Evolutionary conservation across 92 coral and sea anemone genomes (phyloP).

Genomic region (Palythoa heliodiscus): DNA sequence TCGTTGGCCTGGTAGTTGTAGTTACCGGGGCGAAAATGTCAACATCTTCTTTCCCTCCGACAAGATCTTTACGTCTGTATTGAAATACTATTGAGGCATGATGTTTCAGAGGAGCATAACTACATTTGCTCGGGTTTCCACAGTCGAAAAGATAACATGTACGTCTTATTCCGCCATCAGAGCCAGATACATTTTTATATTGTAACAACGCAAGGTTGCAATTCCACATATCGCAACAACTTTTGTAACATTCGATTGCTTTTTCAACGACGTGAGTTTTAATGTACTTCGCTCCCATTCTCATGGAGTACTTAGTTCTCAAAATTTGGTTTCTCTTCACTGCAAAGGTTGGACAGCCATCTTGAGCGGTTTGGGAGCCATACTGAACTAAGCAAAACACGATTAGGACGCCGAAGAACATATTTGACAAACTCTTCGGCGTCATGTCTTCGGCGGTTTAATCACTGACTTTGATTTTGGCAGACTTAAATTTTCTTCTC

Average conservation of each 20-base stretch:
- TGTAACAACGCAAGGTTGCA: conserved; percentile 34
- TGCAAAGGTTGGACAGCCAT: conserved; percentile 29
- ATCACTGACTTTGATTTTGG: neutral
- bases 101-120: conserved; percentile 9
- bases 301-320: conserved; percentile 35
- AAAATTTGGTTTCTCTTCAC: conserved; percentile 34
- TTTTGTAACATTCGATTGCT: conserved; percentile 22
- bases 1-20: neutral
- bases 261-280: neutral
- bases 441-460: conserved; percentile 2
- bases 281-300: conserved; percentile 27
- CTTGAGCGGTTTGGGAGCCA: conserved; percentile 36
- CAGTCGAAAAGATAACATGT: conserved; percentile 37
- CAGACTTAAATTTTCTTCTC: neutral
- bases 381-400: conserved; percentile 24
- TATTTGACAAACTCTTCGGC: conserved; percentile 27
- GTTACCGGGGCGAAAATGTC: neutral
- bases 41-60: conserved; percentile 26
- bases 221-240: conserved; percentile 1
- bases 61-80: neutral
- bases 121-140: conserved; percentile 38
- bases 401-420: conserved; percentile 43
- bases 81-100: conserved; percentile 32
- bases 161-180: conserved; percentile 33
- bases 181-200: neutral